These are phyloP conservation scores for Tigriopus californicus DNA, from an alignment of 2,888 invertebrate genomes.

Conservation along the genomic window DNA sequence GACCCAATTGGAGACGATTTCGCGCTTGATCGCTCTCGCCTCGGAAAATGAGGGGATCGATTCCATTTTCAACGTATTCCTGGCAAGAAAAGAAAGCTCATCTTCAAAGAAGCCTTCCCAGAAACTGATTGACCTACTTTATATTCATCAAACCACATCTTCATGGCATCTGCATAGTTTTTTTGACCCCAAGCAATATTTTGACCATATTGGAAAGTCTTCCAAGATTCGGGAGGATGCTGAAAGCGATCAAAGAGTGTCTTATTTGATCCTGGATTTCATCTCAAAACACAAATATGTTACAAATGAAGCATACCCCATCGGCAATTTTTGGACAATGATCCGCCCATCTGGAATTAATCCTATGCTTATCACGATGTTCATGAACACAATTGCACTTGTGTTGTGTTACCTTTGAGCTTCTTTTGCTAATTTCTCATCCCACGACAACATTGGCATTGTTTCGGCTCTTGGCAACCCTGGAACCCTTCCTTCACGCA, in stretches of 20 bases:
- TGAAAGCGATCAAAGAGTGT: no score
- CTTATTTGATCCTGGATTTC: no score
- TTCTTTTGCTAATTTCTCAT: neutral
- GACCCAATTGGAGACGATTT: neutral
- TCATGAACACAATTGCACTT: no score
- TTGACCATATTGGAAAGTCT: neutral
- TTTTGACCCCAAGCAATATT: neutral
- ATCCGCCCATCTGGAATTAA: neutral
- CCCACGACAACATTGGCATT: neutral
- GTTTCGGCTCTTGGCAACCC: neutral
- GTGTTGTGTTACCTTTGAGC: neutral
- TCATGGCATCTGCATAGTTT: neutral
- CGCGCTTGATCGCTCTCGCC: neutral
- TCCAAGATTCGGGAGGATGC: neutral
- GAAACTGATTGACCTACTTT: no score
- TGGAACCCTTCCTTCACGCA: neutral
- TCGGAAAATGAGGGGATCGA: neutral
- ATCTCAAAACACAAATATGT: neutral
- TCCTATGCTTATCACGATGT: no score
- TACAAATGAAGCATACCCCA: neutral
- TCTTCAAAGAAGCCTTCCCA: no score
- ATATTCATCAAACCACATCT: neutral
- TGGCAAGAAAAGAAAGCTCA: no score
- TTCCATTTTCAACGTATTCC: neutral
- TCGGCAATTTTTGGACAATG: neutral